Evolutionary conservation across 2,797 vertebrate species (phyloP).

Genomic region (Gorsachius magnificus): DNA sequence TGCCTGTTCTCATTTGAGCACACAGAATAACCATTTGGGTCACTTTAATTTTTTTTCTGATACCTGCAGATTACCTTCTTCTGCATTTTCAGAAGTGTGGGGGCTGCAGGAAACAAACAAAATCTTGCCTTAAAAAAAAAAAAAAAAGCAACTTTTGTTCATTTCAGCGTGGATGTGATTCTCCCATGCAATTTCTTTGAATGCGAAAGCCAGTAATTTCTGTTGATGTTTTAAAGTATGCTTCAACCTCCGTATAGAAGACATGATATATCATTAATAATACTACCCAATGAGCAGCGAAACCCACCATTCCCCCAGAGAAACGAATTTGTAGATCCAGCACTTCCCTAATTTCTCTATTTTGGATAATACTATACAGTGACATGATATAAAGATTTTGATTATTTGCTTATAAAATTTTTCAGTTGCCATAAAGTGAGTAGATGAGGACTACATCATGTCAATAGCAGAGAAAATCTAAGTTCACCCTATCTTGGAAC

Average conservation of each 20-base stretch:
- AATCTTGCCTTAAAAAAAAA: neutral
- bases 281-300: neutral
- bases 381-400: neutral
- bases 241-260: neutral
- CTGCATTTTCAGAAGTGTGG: neutral
- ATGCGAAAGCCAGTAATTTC: neutral
- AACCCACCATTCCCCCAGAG: neutral
- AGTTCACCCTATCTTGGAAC: neutral
- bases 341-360: constrained; percentile 4
- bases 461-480: neutral
- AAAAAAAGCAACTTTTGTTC: neutral
- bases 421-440: neutral
- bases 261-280: neutral
- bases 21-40: neutral
- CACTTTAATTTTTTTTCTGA: neutral
- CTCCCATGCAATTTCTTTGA: neutral
- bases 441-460: neutral
- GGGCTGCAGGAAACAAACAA: neutral
- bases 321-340: neutral
- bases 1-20: constrained; percentile 28
- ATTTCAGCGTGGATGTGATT: neutral
- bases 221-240: neutral
- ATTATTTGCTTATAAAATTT: neutral
- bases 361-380: neutral
- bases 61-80: neutral